These are phyloP conservation scores for Dendrocincla fuliginosa DNA, from an alignment of 2,797 vertebrate species.

Conservation along the genomic window DNA sequence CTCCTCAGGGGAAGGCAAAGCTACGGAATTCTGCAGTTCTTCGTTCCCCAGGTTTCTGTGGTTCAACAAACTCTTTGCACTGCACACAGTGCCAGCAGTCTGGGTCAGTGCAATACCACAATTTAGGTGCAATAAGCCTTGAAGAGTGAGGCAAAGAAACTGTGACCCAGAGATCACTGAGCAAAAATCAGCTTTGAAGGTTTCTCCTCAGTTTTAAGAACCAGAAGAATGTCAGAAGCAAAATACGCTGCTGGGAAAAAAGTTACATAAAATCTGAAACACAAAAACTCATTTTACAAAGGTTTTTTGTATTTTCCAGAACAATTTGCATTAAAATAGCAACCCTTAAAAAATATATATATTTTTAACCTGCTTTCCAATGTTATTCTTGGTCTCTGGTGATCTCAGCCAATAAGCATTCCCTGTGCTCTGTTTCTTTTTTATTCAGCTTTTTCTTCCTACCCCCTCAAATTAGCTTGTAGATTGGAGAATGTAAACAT, in stretches of 20 bases:
- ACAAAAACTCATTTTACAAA: not conserved
- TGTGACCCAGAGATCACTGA: not conserved
- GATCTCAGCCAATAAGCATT: constrained; percentile 3
- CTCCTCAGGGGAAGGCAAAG: not conserved
- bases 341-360: not conserved
- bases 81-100: not conserved
- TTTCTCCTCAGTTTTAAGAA: not conserved
- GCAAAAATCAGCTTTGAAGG: not conserved
- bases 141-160: not conserved
- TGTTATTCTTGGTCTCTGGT: not conserved
- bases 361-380: not conserved
- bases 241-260: not conserved
- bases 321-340: not conserved
- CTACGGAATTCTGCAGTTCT: not conserved
- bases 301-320: not conserved
- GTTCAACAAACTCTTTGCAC: not conserved
- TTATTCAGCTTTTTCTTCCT: not conserved
- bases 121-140: not conserved
- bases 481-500: not conserved
- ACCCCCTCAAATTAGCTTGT: not conserved
- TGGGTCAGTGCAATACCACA: not conserved
- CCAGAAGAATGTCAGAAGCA: not conserved
- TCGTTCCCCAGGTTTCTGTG: not conserved
- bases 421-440: not conserved
- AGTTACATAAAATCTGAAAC: not conserved